Percentiles rank a stretch among this genome's conserved stretches.
Conservation (phyloP, 2,113 vertebrate genomes). For the Rhombomys opimus region DNA sequence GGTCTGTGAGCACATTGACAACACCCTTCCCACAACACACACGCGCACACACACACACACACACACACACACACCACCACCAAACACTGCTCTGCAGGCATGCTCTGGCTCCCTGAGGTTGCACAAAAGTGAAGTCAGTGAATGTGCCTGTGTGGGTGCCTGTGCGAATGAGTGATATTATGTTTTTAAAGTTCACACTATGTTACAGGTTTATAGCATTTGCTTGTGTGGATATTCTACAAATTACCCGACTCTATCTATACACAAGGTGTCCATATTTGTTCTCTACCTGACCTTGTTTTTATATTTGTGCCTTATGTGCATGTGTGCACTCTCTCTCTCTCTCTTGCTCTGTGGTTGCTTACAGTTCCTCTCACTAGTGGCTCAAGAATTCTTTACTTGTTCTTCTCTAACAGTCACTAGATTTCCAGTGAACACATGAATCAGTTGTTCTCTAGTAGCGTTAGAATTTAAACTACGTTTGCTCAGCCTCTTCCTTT, state of each 20-base stretch:
- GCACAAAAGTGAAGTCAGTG: neutral
- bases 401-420: neutral
- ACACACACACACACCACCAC: neutral
- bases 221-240: neutral
- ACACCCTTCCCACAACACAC: neutral
- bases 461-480: neutral
- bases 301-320: neutral
- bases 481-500: neutral
- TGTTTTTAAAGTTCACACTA: neutral
- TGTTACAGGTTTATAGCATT: neutral
- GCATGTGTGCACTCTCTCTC: neutral
- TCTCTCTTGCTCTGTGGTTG: neutral
- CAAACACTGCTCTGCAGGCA: neutral
- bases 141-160: neutral
- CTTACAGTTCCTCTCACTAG: neutral
- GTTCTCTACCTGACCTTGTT: neutral
- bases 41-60: neutral
- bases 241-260: neutral
- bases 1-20: neutral
- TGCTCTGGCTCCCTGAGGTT: neutral
- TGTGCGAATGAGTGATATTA: neutral
- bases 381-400: neutral
- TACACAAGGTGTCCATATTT: too few species aligned
- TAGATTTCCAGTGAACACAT: constrained; percentile 19
- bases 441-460: neutral